Percentiles rank a stretch among this genome's conserved stretches.
Conservation (phyloP, 2,888 invertebrate species). For the Rhagium mordax region DNA sequence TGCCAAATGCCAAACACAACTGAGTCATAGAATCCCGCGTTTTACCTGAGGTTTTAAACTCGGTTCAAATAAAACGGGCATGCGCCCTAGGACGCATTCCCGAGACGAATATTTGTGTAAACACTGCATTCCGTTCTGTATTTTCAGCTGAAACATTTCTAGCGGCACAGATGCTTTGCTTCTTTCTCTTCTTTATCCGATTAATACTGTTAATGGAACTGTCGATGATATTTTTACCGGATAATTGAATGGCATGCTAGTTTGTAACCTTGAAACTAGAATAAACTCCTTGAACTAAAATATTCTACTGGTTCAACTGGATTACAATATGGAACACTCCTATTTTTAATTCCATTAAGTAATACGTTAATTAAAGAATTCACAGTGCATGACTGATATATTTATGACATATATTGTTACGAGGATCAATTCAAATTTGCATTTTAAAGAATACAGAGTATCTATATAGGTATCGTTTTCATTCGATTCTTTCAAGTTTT, state of each 20-base stretch:
- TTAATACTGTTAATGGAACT: background rate
- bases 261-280: slow-evolving; percentile 2
- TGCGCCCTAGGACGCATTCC: slow-evolving; percentile 58
- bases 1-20: slow-evolving; percentile 52
- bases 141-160: slow-evolving; percentile 52
- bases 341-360: background rate
- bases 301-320: background rate
- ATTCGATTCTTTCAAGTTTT: no score
- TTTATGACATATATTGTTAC: background rate
- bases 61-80: slow-evolving; percentile 57
- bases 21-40: slow-evolving; percentile 64
- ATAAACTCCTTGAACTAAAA: background rate
- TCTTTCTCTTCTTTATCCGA: slow-evolving; percentile 23
- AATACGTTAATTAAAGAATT: background rate
- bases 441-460: no score
- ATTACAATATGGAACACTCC: background rate
- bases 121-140: slow-evolving; percentile 59
- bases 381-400: background rate
- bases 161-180: slow-evolving; percentile 40
- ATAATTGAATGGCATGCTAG: background rate
- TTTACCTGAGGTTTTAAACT: slow-evolving; percentile 63
- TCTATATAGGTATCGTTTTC: no score
- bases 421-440: background rate
- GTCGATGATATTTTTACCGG: slow-evolving; percentile 5
- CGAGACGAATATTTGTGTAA: slow-evolving; percentile 60